phyloP scores from a whole-genome alignment of 2,888 invertebrate genomes.

The Drosophila eohydei region DNA sequence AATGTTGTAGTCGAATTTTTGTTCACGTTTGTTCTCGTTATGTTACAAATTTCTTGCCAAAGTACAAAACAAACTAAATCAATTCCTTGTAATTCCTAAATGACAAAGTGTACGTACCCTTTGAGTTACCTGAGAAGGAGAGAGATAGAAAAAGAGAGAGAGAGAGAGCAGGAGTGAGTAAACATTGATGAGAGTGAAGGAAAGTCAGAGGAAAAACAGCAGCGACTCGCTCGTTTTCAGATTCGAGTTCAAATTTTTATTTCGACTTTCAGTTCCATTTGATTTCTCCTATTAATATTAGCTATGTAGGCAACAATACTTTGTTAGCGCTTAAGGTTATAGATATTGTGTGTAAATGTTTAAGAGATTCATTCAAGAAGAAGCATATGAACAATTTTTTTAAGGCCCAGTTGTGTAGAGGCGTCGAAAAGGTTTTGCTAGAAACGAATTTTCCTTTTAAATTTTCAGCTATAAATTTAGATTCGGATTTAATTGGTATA shows the following conservation, averaged over 20 bases:
- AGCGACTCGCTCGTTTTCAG: slow-evolving; percentile 15
- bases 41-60: slow-evolving; percentile 76
- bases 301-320: slow-evolving; percentile 61
- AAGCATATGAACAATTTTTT: slow-evolving; percentile 49
- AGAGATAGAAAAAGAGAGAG: background rate
- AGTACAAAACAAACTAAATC: slow-evolving; percentile 73
- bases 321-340: slow-evolving; percentile 68
- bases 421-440: slow-evolving; percentile 82
- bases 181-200: slow-evolving; percentile 24
- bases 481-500: slow-evolving; percentile 32
- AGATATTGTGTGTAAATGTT: slow-evolving; percentile 35
- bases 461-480: slow-evolving; percentile 60
- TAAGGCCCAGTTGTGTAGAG: slow-evolving; percentile 39
- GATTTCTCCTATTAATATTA: slow-evolving; percentile 24
- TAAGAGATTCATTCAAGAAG: slow-evolving; percentile 60
- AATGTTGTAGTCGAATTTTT: slow-evolving; percentile 79
- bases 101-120: slow-evolving; percentile 59
- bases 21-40: slow-evolving; percentile 81
- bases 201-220: slow-evolving; percentile 18
- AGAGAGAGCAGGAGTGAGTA: background rate
- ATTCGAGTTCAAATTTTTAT: slow-evolving; percentile 31
- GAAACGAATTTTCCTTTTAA: slow-evolving; percentile 82
- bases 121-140: slow-evolving; percentile 61
- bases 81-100: slow-evolving; percentile 73
- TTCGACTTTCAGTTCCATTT: slow-evolving; percentile 47